phyloP scores from a whole-genome alignment of 2,888 invertebrate species.

The Agrotis clavis region DNA sequence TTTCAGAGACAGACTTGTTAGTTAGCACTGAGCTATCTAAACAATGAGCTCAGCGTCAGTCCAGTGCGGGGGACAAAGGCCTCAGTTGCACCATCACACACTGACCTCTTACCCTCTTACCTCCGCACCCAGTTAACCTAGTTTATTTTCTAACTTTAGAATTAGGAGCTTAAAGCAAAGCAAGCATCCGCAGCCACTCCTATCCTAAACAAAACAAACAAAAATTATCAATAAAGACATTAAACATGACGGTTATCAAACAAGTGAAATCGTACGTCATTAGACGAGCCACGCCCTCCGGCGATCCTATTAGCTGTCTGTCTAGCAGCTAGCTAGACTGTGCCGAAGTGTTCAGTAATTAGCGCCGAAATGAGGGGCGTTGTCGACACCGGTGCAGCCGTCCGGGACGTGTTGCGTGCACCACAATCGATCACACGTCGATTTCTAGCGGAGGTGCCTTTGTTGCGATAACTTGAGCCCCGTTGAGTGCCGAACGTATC shows the following conservation, averaged over 20 bases:
- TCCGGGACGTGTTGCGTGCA: constrained; percentile 59
- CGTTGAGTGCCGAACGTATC: not conserved
- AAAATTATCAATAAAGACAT: constrained; percentile 21
- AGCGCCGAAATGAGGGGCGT: constrained; percentile 51
- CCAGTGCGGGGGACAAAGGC: constrained; percentile 27
- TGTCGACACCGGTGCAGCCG: constrained; percentile 48
- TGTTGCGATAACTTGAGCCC: constrained; percentile 14
- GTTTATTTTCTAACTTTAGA: constrained; percentile 35
- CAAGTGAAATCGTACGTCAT: constrained; percentile 37
- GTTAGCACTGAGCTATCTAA: not conserved
- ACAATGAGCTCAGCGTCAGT: constrained; percentile 5
- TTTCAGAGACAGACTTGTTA: not conserved
- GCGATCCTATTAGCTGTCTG: constrained; percentile 24
- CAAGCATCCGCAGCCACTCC: not conserved
- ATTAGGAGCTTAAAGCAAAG: not conserved
- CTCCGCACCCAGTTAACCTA: constrained; percentile 36
- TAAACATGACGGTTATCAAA: constrained; percentile 4
- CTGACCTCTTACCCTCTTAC: constrained; percentile 22
- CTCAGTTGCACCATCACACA: not conserved
- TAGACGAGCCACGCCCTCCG: constrained; percentile 52
- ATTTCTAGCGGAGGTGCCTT: constrained; percentile 54
- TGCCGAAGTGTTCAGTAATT: constrained; percentile 29
- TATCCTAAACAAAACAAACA: constrained; percentile 18
- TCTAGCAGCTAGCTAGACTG: constrained; percentile 28
- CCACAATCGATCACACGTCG: constrained; percentile 44